Evolutionary conservation across 1,140 invertebrate genomes (phyloP).

Genomic region (Stenopsyche tienmushanensis): DNA sequence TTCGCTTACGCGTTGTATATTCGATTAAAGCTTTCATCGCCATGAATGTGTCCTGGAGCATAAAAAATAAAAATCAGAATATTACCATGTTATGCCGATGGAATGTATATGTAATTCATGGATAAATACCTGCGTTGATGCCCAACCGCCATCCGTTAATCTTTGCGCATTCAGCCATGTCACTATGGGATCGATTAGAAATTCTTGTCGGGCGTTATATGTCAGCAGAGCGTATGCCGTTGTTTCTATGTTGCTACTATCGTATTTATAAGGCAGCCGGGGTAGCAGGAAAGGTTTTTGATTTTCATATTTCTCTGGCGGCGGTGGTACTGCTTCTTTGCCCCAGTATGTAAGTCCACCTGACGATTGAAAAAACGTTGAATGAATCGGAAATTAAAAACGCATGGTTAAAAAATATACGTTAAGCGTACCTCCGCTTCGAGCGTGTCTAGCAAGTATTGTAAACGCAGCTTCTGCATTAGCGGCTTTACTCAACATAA

Average conservation of each 20-base stretch:
- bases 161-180: slow-evolving; percentile 92
- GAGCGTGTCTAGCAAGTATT: slow-evolving; percentile 65
- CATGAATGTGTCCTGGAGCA: slow-evolving; percentile 75
- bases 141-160: slow-evolving; percentile 90
- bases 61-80: background rate
- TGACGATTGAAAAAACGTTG: slow-evolving; percentile 35
- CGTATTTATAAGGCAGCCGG: slow-evolving; percentile 81
- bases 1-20: slow-evolving; percentile 80
- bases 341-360: slow-evolving; percentile 87
- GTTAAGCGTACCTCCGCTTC: slow-evolving; percentile 65
- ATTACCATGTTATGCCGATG: background rate
- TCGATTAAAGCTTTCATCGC: slow-evolving; percentile 88
- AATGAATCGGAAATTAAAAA: background rate
- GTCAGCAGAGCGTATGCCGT: slow-evolving; percentile 93
- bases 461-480: slow-evolving; percentile 79
- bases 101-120: too few relatives aligned
- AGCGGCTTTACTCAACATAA: slow-evolving; percentile 76
- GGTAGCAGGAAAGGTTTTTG: slow-evolving; percentile 89
- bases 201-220: slow-evolving; percentile 80
- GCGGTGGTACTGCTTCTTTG: slow-evolving; percentile 70
- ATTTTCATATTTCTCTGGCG: slow-evolving; percentile 83
- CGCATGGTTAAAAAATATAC: slow-evolving; percentile 1
- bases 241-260: slow-evolving; percentile 88
- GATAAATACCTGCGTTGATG: slow-evolving; percentile 85
- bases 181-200: slow-evolving; percentile 80